Evolutionary conservation across 2,888 invertebrate genomes (phyloP).

Genomic region (Leptopterna dolabrata): DNA sequence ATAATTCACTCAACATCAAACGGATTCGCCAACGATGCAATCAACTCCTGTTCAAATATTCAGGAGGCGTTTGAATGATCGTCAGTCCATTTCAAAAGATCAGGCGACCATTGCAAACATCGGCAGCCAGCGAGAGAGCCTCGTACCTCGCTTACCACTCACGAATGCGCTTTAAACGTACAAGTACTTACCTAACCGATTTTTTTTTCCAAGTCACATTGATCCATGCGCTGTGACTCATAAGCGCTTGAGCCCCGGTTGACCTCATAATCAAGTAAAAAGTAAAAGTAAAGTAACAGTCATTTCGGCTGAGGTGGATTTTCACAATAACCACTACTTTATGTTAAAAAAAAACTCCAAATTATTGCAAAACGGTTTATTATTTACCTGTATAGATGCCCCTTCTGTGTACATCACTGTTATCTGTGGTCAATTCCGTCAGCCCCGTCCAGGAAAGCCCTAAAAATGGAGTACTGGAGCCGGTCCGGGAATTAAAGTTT

Average conservation of each 20-base stretch:
- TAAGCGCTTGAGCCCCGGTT: neutral
- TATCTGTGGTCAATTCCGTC: no score
- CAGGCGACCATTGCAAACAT: neutral
- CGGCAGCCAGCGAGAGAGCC: neutral
- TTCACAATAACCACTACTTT: no score
- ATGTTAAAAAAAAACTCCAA: no score
- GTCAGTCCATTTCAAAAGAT: neutral
- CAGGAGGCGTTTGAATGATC: neutral
- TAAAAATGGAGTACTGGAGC: no score
- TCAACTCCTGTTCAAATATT: neutral
- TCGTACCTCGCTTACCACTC: neutral
- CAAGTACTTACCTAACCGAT: neutral
- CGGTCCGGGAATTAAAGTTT: no score
- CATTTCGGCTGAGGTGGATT: no score
- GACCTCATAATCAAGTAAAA: neutral
- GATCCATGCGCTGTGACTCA: neutral
- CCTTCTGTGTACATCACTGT: no score
- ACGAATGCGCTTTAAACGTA: neutral
- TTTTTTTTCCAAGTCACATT: neutral
- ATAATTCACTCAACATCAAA: neutral
- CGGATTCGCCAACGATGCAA: neutral
- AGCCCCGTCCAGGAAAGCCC: no score
- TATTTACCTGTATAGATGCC: no score
- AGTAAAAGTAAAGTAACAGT: no score
- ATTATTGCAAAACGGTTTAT: no score